These are phyloP conservation scores for Zoroaster sp. DNA, from an alignment of 53 echinoderm and acorn worm species.

Conservation along the genomic window DNA sequence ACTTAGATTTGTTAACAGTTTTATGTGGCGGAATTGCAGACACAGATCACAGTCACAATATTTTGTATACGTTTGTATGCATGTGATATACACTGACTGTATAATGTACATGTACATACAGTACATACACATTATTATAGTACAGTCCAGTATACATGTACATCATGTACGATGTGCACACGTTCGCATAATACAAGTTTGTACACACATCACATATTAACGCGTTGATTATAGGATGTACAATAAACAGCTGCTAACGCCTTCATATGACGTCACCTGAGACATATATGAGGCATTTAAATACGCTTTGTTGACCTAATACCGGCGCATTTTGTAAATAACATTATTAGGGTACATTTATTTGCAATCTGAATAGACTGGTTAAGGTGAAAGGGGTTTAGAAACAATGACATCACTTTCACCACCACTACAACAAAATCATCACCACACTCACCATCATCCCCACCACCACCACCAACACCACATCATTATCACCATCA, in stretches of 20 bases:
- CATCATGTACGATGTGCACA: neutral
- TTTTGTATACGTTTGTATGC: neutral
- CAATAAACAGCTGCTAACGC: constrained; percentile 41
- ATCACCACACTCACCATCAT: neutral
- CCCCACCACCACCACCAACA: neutral
- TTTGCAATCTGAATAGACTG: neutral
- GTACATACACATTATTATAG: neutral
- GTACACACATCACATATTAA: neutral
- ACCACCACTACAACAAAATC: neutral
- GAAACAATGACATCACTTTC: neutral
- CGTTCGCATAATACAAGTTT: neutral
- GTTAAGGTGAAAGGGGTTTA: neutral
- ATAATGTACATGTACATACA: neutral
- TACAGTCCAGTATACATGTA: neutral
- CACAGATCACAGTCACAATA: neutral
- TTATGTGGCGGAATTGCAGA: neutral
- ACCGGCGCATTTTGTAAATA: neutral
- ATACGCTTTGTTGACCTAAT: constrained; percentile 8
- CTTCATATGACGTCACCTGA: constrained; percentile 9
- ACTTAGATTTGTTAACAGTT: constrained; percentile 25
- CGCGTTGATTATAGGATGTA: too few species aligned
- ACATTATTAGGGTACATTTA: neutral
- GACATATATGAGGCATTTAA: constrained; percentile 33
- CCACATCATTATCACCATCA: neutral
- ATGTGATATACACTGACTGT: neutral